Evolutionary conservation across 2,797 vertebrate species (phyloP).

Genomic region (Cyclopterus lumpus): DNA sequence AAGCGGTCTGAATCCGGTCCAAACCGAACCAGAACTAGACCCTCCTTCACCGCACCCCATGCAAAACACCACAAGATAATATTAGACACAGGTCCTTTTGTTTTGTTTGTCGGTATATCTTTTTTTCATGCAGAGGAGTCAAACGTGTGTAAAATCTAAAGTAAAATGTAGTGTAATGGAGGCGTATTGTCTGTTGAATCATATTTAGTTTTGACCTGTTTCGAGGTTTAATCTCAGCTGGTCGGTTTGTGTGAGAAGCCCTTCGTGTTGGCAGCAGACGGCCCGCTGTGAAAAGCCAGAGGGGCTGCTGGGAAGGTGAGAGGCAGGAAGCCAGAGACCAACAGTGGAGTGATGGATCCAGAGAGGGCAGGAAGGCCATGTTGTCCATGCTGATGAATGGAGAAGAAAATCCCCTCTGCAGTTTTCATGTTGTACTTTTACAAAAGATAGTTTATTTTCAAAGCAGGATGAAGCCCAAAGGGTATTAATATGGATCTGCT

Average conservation of each 20-base stretch:
- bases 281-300: slow-evolving; percentile 36
- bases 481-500: not conserved
- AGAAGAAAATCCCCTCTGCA: not conserved
- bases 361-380: slow-evolving; percentile 24
- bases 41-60: not conserved
- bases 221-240: slow-evolving; percentile 3
- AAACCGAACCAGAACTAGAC: not conserved
- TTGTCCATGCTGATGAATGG: slow-evolving; percentile 37
- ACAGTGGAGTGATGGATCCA: slow-evolving; percentile 22
- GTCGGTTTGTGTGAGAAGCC: slow-evolving; percentile 29
- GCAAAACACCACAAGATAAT: not conserved
- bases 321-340: slow-evolving; percentile 39
- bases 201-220: not conserved
- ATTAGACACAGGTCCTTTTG: not conserved
- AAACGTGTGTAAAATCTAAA: not conserved
- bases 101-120: not conserved
- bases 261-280: slow-evolving; percentile 34
- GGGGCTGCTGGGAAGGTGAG: slow-evolving; percentile 50
- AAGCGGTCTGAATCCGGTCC: not conserved
- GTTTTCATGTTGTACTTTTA: not conserved
- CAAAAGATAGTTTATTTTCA: not conserved
- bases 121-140: slow-evolving; percentile 4
- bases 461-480: not conserved
- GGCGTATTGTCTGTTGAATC: not conserved
- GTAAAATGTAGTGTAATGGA: not conserved